phyloP scores from a whole-genome alignment of 2,888 invertebrate genomes.

The Hyposoter didymator region DNA sequence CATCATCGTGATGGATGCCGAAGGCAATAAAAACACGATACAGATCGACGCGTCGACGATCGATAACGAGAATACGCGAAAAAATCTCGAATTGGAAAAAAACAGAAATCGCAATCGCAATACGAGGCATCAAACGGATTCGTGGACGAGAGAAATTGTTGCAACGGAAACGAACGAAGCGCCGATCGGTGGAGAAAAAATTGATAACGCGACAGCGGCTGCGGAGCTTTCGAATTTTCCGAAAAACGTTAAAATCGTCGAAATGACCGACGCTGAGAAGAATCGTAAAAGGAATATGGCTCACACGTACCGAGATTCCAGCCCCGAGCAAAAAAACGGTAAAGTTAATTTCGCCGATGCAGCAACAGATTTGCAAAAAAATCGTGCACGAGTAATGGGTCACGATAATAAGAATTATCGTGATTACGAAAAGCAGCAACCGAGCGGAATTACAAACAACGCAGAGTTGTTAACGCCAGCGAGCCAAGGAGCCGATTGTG shows the following conservation, averaged over 20 bases:
- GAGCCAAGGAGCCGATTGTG: conserved; percentile 27
- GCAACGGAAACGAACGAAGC: neutral
- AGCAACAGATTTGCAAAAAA: conserved; percentile 66
- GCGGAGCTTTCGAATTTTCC: neutral
- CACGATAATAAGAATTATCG: conserved; percentile 64
- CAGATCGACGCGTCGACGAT: conserved; percentile 76
- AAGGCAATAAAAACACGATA: conserved; percentile 84
- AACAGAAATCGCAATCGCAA: conserved; percentile 66
- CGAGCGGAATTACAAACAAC: neutral
- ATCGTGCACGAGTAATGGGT: conserved; percentile 68
- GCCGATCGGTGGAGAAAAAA: neutral
- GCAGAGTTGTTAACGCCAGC: conserved; percentile 25
- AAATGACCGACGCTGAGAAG: conserved; percentile 71
- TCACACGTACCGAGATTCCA: conserved; percentile 51
- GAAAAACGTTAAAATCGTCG: conserved; percentile 32
- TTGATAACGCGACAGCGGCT: no score
- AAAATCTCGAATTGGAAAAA: conserved; percentile 62
- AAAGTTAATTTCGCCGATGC: conserved; percentile 66
- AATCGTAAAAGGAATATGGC: conserved; percentile 76
- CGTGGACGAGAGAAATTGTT: conserved; percentile 5
- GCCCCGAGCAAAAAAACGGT: neutral
- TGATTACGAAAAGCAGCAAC: conserved; percentile 36
- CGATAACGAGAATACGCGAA: conserved; percentile 40
- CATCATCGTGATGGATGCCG: conserved; percentile 77
- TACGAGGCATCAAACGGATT: conserved; percentile 67